These are phyloP conservation scores for Aproaerema taeniolella DNA, from an alignment of 2,888 invertebrate genomes.

Conservation along the genomic window DNA sequence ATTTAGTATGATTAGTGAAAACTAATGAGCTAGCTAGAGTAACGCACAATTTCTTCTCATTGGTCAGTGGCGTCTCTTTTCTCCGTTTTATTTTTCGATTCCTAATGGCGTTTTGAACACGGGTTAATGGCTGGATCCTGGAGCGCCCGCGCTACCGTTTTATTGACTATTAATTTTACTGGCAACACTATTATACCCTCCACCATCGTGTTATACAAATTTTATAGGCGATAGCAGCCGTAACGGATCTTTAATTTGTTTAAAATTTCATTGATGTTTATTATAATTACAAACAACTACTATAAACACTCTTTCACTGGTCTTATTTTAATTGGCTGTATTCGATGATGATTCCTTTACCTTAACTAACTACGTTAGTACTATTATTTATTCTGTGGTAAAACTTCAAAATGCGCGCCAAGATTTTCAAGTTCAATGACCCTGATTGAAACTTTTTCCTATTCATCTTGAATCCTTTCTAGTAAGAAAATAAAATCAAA, in stretches of 20 bases:
- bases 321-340: background rate
- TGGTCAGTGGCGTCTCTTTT: too few species aligned
- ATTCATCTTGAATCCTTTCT: conserved; percentile 4
- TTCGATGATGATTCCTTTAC: too few species aligned
- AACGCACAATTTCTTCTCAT: too few species aligned
- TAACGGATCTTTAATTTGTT: conserved; percentile 13
- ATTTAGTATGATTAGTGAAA: too few species aligned
- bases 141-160: conserved; percentile 58
- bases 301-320: background rate
- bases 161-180: conserved; percentile 58
- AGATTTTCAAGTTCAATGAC: conserved; percentile 1
- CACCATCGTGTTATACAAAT: conserved; percentile 14
- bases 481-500: conserved; percentile 9
- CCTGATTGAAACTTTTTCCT: background rate
- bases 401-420: background rate
- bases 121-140: conserved; percentile 48
- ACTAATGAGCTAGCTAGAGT: too few species aligned
- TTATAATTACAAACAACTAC: conserved; percentile 6
- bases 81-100: conserved; percentile 35
- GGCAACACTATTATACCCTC: conserved; percentile 28
- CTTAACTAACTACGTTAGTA: too few species aligned
- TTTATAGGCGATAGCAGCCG: conserved; percentile 12
- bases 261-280: conserved; percentile 4
- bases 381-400: too few species aligned
- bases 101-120: conserved; percentile 54